A percentile compares a stretch with the other conserved stretches of the same genome.
Evolutionary conservation across 2,113 vertebrate species (phyloP).

Genomic region (Antechinus stuartii): DNA sequence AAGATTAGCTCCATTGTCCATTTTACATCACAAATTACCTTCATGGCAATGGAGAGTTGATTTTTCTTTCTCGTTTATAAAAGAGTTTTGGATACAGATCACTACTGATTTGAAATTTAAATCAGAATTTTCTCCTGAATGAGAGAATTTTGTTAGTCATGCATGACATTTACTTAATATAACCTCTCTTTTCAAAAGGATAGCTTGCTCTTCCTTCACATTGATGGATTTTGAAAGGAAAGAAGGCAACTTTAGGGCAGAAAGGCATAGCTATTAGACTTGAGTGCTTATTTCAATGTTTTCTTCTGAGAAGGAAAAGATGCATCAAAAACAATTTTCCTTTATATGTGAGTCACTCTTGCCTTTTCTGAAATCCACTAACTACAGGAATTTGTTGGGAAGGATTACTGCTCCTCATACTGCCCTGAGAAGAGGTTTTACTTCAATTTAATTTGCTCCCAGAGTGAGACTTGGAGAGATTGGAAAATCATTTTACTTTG

Average conservation of each 20-base stretch:
- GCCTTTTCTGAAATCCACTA: neutral
- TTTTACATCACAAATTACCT: neutral
- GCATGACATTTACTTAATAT: neutral
- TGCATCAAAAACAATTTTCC: neutral
- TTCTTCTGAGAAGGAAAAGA: neutral
- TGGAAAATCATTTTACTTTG: neutral
- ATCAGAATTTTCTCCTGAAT: conserved; percentile 7
- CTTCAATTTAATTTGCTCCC: neutral
- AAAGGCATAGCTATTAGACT: neutral
- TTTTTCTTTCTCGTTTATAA: neutral
- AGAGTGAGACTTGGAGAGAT: neutral
- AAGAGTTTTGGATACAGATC: conserved; percentile 2
- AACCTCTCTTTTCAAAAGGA: neutral
- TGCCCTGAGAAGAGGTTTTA: neutral
- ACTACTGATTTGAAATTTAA: conserved; percentile 9
- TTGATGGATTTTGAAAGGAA: conserved; percentile 1
- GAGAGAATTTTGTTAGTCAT: conserved; percentile 1
- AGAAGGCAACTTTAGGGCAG: neutral
- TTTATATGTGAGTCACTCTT: neutral
- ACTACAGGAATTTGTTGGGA: neutral
- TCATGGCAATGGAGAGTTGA: neutral
- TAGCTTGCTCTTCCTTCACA: neutral
- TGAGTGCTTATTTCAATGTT: neutral
- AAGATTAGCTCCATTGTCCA: neutral
- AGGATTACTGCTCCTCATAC: neutral